Conservation (phyloP, 2,797 vertebrate genomes). For the Halcyon chelicuti region DNA sequence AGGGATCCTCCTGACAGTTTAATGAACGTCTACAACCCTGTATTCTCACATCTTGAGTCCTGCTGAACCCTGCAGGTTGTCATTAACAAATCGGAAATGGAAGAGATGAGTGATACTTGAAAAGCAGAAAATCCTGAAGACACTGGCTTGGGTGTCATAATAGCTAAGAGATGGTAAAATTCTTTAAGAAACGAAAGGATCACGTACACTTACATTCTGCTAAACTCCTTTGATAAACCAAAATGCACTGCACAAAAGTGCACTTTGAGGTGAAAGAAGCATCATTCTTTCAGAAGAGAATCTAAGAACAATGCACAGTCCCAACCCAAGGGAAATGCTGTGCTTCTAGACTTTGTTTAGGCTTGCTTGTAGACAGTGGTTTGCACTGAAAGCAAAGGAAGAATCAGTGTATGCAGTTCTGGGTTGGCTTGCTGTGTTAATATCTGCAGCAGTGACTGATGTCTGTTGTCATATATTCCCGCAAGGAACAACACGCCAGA, state of each 20-base stretch:
- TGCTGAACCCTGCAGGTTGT: not conserved
- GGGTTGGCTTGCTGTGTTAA: not conserved
- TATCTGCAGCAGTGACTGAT: slow-evolving; percentile 44
- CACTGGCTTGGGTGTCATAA: not conserved
- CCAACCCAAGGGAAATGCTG: not conserved
- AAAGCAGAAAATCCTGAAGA: not conserved
- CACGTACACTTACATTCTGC: not conserved
- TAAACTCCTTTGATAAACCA: not conserved
- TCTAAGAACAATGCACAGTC: not conserved
- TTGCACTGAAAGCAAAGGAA: not conserved
- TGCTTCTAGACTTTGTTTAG: slow-evolving; percentile 1
- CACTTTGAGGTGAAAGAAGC: not conserved
- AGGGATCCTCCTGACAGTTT: not conserved
- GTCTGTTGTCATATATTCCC: slow-evolving; percentile 56
- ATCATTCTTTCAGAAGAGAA: not conserved
- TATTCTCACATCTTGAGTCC: not conserved
- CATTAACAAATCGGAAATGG: not conserved
- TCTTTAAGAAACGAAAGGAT: not conserved
- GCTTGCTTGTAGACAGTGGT: not conserved
- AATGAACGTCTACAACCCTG: not conserved
- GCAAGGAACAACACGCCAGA: slow-evolving; percentile 19
- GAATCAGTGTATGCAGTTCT: not conserved
- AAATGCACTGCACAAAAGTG: not conserved
- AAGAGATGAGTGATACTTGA: not conserved
- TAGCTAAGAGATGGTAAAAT: not conserved